Evolutionary conservation across 2,113 vertebrate species (phyloP), one percentile per base, ranked within the genome.

Genomic region (Halichoeres trimaculatus): DNA sequence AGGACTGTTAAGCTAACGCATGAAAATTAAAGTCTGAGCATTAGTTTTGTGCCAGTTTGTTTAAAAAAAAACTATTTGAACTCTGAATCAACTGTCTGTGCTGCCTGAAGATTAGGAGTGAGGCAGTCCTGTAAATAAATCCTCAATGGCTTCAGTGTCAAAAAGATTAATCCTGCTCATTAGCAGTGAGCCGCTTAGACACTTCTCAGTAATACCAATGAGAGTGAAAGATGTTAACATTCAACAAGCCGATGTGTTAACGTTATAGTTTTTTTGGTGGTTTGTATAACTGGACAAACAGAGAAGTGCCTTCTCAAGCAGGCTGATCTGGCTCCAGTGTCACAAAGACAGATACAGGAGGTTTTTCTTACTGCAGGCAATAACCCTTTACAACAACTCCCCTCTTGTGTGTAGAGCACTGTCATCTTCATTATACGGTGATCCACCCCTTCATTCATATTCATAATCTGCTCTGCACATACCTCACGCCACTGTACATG

Each of bases 161-260:
- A 34, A 40, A 63, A 26, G 48, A 80, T 66, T 43, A 73, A 78
- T 84, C 53, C 30, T 24, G 2, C 22, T 81, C 67, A 70, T 76
- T 76, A 79, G n/a, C 8, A 22, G 16, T 65, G 19, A 30, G 17
- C 41, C 57, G 36, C 45, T 57, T 22, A 24, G 56, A 23, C 41
- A 51, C 12, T 43, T 58, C 24, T 43, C 59, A 57, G 20, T 63
- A 24, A 63, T 22, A 16, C 5, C 12, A 36, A 12, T n/a, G 17
- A 11, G 8, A 45, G 48, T 17, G 17, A 47, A 66, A 62, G 10
- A 16, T 17, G 43, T 45, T 41, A 10, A 47, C 17, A 36, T 24
- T 19, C 36, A 22, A 19, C 38, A 17, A 12, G 41, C 12, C n/a
- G 2, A 9, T 17, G 11, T 45, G 20, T 45, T n/a, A 17, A 43